A percentile compares a stretch with the other conserved stretches of the same genome.
Conservation (phyloP, 1,140 invertebrate genomes). For the Solen grandis region DNA sequence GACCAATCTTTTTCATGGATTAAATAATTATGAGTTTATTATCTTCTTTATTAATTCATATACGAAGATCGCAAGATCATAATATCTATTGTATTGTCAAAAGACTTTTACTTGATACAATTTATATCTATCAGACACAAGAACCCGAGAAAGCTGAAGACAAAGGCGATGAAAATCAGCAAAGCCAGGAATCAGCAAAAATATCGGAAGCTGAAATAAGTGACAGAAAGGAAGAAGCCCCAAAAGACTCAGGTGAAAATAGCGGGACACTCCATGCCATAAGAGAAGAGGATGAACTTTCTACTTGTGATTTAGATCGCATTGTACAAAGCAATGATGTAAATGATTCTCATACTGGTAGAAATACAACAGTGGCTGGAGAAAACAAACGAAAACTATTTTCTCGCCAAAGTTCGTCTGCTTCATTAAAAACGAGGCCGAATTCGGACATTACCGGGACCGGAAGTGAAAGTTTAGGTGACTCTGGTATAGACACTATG, state of each 20-base stretch:
- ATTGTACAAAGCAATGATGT: background rate
- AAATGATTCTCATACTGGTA: background rate
- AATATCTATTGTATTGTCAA: too few relatives aligned
- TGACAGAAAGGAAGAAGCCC: background rate
- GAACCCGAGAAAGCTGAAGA: too few relatives aligned
- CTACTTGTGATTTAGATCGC: constrained; percentile 18
- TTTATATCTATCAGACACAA: too few relatives aligned
- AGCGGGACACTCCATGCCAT: constrained; percentile 13
- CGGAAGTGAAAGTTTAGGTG: constrained; percentile 41
- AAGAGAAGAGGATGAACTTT: constrained; percentile 47
- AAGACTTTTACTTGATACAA: too few relatives aligned
- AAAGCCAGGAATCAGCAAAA: too few relatives aligned
- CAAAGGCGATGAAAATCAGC: background rate
- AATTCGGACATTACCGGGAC: background rate
- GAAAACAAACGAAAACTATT: constrained; percentile 47
- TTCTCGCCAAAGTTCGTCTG: constrained; percentile 41
- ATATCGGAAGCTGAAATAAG: too few relatives aligned
- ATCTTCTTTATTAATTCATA: too few relatives aligned
- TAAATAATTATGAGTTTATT: too few relatives aligned
- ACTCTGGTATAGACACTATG: constrained; percentile 47
- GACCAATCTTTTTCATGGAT: too few relatives aligned
- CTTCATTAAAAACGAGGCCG: constrained; percentile 35
- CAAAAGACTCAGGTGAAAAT: background rate
- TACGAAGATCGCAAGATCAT: too few relatives aligned
- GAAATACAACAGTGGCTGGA: background rate